Conservation (phyloP, 1,140 invertebrate genomes). For the Coenobita brevimanus region DNA sequence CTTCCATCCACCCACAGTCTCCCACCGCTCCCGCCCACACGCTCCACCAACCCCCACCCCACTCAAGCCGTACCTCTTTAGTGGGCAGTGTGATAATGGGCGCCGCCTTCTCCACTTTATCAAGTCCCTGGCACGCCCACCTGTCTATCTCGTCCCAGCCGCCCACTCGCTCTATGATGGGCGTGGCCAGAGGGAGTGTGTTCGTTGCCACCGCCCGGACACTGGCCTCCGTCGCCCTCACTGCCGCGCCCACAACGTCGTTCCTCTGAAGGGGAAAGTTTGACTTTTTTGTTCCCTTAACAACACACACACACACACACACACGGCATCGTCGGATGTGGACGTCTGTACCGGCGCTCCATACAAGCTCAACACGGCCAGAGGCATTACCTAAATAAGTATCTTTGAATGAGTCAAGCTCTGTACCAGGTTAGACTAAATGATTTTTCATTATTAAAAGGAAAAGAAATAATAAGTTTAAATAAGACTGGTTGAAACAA, state of each 20-base stretch:
- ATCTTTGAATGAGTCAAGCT: too few relatives aligned
- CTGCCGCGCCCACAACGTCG: conserved; percentile 37
- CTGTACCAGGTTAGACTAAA: too few relatives aligned
- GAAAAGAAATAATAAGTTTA: too few relatives aligned
- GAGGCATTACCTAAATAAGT: too few relatives aligned
- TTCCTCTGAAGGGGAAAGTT: conserved; percentile 15
- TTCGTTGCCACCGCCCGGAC: conserved; percentile 32
- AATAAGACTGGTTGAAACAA: too few relatives aligned
- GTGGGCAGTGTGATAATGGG: conserved; percentile 34
- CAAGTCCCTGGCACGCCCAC: conserved; percentile 51
- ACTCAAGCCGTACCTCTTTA: conserved; percentile 17
- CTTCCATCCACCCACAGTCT: neutral
- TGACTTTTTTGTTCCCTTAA: too few relatives aligned
- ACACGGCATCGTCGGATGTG: too few relatives aligned
- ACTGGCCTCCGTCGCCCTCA: conserved; percentile 32
- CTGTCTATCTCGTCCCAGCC: conserved; percentile 41
- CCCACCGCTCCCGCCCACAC: too few relatives aligned
- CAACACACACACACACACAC: too few relatives aligned
- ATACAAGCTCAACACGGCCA: too few relatives aligned
- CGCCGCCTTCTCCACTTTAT: conserved; percentile 25
- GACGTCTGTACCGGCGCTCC: too few relatives aligned
- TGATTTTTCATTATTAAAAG: too few relatives aligned
- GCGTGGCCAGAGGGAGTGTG: conserved; percentile 42
- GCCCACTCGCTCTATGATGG: conserved; percentile 42
- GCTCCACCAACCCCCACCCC: neutral